phyloP scores from a whole-genome alignment of 2,113 vertebrate genomes.

The Phaethon lepturus region DNA sequence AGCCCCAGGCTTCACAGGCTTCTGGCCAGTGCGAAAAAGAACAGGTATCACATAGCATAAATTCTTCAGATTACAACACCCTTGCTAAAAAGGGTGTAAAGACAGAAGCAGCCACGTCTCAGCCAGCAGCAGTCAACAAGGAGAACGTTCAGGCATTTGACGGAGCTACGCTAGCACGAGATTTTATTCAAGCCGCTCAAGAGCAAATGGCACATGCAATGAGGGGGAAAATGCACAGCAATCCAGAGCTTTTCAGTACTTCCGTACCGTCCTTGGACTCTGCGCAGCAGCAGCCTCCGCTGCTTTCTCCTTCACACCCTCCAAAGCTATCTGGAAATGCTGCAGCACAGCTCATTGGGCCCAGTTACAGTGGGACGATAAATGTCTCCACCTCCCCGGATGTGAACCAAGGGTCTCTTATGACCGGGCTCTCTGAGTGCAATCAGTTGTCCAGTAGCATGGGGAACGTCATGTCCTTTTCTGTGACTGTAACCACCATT shows the following conservation, averaged over 20 bases:
- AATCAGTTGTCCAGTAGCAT: constrained; percentile 76
- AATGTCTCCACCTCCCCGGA: constrained; percentile 88
- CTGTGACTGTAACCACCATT: constrained; percentile 95
- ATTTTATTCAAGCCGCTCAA: constrained; percentile 79
- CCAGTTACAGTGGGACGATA: constrained; percentile 89
- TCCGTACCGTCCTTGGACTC: constrained; percentile 35
- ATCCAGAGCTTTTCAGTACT: constrained; percentile 74
- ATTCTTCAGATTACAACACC: neutral
- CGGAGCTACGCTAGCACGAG: constrained; percentile 76
- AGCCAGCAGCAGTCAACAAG: constrained; percentile 55
- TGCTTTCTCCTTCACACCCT: constrained; percentile 73
- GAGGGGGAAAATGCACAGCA: constrained; percentile 75
- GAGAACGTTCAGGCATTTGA: constrained; percentile 38
- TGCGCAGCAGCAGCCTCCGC: constrained; percentile 64
- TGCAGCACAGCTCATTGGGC: constrained; percentile 67
- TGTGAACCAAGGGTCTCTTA: constrained; percentile 71
- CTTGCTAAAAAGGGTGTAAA: constrained; percentile 61
- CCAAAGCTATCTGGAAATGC: constrained; percentile 74
- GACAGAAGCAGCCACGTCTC: constrained; percentile 49
- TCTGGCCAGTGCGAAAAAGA: neutral
- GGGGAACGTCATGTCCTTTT: constrained; percentile 94
- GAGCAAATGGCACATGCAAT: constrained; percentile 77
- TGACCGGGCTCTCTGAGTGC: constrained; percentile 60
- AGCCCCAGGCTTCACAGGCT: constrained; percentile 4
- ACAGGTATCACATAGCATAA: neutral